Percentiles rank a stretch among this genome's conserved stretches.
Conservation (phyloP, 2,113 vertebrate genomes). For the Herpetotheres cachinnans region DNA sequence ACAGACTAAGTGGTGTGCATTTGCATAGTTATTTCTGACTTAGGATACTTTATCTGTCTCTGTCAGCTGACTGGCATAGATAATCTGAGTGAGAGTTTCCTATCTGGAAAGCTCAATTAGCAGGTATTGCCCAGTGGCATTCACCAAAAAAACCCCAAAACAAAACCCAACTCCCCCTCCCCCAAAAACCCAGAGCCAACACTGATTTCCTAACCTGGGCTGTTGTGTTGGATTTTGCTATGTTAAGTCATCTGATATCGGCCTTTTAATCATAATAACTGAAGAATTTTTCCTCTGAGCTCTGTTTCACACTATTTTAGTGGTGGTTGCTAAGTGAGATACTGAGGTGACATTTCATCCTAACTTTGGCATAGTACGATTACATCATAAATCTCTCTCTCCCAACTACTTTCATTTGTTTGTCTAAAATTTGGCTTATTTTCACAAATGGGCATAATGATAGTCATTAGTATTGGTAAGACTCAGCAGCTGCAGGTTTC, state of each 20-base stretch:
- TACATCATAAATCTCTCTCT: background rate
- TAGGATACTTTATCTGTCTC: background rate
- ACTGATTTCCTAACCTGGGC: background rate
- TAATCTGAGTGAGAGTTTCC: background rate
- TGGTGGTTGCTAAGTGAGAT: background rate
- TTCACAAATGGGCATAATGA: conserved; percentile 10
- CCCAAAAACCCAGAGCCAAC: accelerated
- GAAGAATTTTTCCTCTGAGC: background rate
- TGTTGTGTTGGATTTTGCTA: background rate
- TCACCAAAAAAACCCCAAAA: background rate
- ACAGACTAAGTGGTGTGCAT: background rate
- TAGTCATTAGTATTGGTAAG: conserved; percentile 55
- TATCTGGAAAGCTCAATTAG: background rate
- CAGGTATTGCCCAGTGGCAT: background rate
- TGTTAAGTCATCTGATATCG: background rate
- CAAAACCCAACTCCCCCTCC: background rate
- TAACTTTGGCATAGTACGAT: background rate
- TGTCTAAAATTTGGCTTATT: conserved; percentile 51
- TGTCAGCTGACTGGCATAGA: background rate
- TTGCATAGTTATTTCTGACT: background rate
- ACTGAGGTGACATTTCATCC: background rate
- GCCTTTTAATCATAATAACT: background rate
- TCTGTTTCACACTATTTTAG: background rate
- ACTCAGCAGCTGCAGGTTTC: conserved; percentile 33
- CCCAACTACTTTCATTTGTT: background rate